Conservation (phyloP, 2,113 vertebrate genomes). For the Lophura nycthemera region DNA sequence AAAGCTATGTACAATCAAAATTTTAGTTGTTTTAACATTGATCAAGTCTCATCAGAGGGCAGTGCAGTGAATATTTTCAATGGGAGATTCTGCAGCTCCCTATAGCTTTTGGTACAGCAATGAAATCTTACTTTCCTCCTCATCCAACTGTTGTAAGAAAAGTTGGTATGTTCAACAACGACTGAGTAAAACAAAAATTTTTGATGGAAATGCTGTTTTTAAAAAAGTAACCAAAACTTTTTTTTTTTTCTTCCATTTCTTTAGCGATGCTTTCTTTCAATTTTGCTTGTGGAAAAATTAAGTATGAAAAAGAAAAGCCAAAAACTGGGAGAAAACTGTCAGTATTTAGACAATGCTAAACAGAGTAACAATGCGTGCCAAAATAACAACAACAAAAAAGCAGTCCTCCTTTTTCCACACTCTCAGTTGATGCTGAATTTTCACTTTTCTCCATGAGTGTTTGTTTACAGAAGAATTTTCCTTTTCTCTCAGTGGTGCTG, state of each 20-base stretch:
- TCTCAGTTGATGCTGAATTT: background rate
- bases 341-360: background rate
- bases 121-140: background rate
- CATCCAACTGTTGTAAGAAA: background rate
- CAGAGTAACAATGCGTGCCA: background rate
- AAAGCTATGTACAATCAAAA: background rate
- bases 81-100: background rate
- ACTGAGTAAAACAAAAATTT: background rate
- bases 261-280: background rate
- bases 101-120: background rate
- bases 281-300: background rate
- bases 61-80: background rate
- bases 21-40: background rate
- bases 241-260: background rate
- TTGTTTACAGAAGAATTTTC: background rate
- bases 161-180: background rate
- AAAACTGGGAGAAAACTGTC: background rate
- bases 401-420: background rate
- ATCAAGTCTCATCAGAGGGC: background rate
- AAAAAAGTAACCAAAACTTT: background rate
- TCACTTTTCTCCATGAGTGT: background rate
- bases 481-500: rapidly evolving
- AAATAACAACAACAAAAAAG: background rate
- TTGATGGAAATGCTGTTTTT: background rate
- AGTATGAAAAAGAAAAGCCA: background rate